A percentile compares a stretch with the other conserved stretches of the same genome.
Evolutionary conservation across 2,113 vertebrate genomes (phyloP).

Genomic region (Neogobius melanostomus): DNA sequence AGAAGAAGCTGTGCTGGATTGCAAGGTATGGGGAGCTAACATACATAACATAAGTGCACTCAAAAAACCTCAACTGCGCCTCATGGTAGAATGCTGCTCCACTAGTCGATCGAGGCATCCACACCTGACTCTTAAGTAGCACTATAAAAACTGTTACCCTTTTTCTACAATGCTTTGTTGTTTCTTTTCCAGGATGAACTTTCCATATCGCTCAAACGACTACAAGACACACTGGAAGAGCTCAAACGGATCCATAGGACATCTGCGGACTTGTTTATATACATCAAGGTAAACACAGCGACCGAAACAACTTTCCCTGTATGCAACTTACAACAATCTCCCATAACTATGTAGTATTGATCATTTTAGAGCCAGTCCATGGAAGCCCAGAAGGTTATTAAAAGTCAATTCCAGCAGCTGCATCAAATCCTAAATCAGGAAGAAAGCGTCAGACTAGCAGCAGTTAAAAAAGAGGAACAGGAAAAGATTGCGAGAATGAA

Average conservation of each 20-base stretch:
- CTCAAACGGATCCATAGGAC: constrained; percentile 38
- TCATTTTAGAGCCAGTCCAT: constrained; percentile 53
- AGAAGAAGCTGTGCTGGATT: constrained; percentile 68
- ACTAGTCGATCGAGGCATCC: constrained; percentile 29
- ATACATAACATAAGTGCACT: neutral
- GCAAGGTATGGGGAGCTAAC: constrained; percentile 63
- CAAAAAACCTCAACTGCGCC: constrained; percentile 3
- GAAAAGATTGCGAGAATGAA: constrained; percentile 54
- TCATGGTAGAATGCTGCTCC: constrained; percentile 42
- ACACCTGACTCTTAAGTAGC: neutral
- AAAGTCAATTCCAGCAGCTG: constrained; percentile 68
- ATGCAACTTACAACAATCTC: neutral
- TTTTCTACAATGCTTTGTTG: neutral
- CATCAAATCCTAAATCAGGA: constrained; percentile 64
- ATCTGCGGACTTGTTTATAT: constrained; percentile 43
- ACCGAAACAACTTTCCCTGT: neutral
- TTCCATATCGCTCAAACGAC: constrained; percentile 42
- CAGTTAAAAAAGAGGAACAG: constrained; percentile 68
- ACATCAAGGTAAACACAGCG: constrained; percentile 62
- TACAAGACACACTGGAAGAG: constrained; percentile 59
- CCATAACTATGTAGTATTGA: neutral
- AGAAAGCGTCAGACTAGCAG: constrained; percentile 60
- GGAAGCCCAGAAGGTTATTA: constrained; percentile 63
- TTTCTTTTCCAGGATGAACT: constrained; percentile 64
- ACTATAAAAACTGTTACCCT: neutral